Percentiles rank a stretch among this genome's conserved stretches.
phyloP scores from a whole-genome alignment of 2,797 vertebrate genomes.

The Pagetopsis macropterus region DNA sequence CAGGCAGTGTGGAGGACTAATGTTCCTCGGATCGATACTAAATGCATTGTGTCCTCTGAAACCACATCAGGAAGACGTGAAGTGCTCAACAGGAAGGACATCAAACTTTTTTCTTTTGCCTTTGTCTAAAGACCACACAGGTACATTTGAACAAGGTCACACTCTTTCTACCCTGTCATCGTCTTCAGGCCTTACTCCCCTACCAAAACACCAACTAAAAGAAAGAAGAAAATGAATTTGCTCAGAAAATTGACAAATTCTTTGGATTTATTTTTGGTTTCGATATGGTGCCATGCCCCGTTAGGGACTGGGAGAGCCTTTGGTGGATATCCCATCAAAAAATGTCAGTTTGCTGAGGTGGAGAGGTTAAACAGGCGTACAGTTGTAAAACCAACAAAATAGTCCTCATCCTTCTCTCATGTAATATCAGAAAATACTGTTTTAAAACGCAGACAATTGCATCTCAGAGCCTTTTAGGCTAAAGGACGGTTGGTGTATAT shows the following conservation, averaged over 20 bases:
- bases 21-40: conserved; percentile 56
- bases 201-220: neutral
- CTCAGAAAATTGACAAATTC: neutral
- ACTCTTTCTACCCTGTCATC: neutral
- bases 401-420: too few relatives aligned
- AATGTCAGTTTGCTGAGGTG: neutral
- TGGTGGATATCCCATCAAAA: neutral
- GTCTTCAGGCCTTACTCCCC: neutral
- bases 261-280: too few relatives aligned
- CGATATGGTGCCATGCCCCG: neutral
- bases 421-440: too few relatives aligned
- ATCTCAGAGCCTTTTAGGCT: too few relatives aligned
- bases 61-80: conserved; percentile 47
- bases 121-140: neutral
- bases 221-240: neutral
- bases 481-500: neutral
- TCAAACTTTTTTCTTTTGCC: neutral
- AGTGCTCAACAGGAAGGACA: conserved; percentile 35
- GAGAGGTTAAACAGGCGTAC: too few relatives aligned
- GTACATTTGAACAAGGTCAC: conserved; percentile 2
- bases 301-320: neutral
- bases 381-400: too few relatives aligned
- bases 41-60: conserved; percentile 41
- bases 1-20: conserved; percentile 5
- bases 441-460: too few relatives aligned